phyloP scores from a whole-genome alignment of 2,888 invertebrate genomes.

The Epistrophella euchroma region DNA sequence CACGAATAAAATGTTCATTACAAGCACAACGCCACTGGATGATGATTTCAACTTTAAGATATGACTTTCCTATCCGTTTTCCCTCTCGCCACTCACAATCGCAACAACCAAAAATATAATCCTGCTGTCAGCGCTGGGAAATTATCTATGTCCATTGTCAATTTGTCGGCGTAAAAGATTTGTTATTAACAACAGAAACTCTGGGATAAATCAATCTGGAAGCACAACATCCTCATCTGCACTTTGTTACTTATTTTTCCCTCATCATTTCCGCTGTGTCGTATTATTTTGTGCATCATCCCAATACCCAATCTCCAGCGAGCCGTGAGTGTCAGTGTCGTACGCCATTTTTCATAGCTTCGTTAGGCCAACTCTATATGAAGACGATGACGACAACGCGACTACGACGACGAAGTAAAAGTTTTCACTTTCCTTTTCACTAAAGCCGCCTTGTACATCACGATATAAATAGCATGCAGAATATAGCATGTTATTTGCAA shows the following conservation, averaged over 20 bases:
- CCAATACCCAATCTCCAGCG: constrained; percentile 8
- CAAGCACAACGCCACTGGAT: constrained; percentile 16
- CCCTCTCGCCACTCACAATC: background rate
- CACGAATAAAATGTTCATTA: constrained; percentile 30
- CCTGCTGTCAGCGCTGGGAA: constrained; percentile 21
- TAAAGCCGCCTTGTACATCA: constrained; percentile 33
- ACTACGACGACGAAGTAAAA: constrained; percentile 61
- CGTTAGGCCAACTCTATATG: constrained; percentile 15
- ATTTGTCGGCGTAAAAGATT: constrained; percentile 34
- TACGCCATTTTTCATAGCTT: constrained; percentile 26
- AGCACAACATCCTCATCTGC: constrained; percentile 51
- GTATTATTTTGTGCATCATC: constrained; percentile 46
- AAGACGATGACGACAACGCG: background rate
- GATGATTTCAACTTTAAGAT: constrained; percentile 33
- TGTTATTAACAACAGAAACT: constrained; percentile 31
- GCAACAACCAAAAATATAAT: constrained; percentile 1
- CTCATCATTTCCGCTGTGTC: constrained; percentile 66
- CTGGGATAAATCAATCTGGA: constrained; percentile 55
- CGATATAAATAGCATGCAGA: constrained; percentile 32
- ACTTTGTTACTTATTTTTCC: constrained; percentile 18
- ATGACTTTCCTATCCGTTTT: constrained; percentile 3
- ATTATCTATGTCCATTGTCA: constrained; percentile 50
- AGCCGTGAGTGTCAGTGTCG: constrained; percentile 16
- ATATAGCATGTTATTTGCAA: constrained; percentile 49
- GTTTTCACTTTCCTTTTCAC: constrained; percentile 75